Evolutionary conservation across 2,113 vertebrate species (phyloP).

Genomic region (Xiphorhynchus elegans): DNA sequence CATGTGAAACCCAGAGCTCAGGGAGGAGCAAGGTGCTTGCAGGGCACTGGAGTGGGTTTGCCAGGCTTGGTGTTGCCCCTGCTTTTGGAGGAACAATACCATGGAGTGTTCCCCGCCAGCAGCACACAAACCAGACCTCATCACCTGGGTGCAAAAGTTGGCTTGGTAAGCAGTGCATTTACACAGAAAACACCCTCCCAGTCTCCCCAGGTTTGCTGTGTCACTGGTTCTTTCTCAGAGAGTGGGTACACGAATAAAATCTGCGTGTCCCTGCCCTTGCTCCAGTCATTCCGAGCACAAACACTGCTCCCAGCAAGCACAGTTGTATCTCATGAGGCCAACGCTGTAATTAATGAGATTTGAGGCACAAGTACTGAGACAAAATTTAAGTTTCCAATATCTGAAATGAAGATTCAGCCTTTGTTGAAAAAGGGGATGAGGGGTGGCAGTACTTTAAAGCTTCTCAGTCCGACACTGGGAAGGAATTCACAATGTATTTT

Average conservation of each 20-base stretch:
- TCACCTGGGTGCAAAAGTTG: neutral
- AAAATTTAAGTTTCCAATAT: conserved; percentile 52
- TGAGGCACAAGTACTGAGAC: conserved; percentile 57
- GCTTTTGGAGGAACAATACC: neutral
- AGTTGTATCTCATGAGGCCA: conserved; percentile 57
- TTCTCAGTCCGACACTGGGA: conserved; percentile 49
- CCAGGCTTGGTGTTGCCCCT: neutral
- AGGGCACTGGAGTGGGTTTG: conserved; percentile 37
- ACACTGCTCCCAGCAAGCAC: conserved; percentile 64
- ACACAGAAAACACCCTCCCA: neutral
- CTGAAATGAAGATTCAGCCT: conserved; percentile 58
- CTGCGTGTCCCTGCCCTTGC: conserved; percentile 42
- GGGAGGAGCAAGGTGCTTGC: neutral
- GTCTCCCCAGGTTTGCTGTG: neutral
- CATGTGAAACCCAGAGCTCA: neutral
- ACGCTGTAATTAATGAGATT: conserved; percentile 73
- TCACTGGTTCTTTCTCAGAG: neutral
- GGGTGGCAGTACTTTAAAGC: conserved; percentile 48
- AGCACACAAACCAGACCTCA: neutral
- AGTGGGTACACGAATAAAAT: neutral
- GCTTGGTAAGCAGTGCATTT: neutral
- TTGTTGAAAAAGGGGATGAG: conserved; percentile 25
- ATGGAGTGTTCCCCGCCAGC: neutral
- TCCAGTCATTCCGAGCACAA: conserved; percentile 60
- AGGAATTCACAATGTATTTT: conserved; percentile 64